A percentile compares a stretch with the other conserved stretches of the same genome.
Conservation (phyloP, 1,140 invertebrate genomes). For the Whitmania pigra region DNA sequence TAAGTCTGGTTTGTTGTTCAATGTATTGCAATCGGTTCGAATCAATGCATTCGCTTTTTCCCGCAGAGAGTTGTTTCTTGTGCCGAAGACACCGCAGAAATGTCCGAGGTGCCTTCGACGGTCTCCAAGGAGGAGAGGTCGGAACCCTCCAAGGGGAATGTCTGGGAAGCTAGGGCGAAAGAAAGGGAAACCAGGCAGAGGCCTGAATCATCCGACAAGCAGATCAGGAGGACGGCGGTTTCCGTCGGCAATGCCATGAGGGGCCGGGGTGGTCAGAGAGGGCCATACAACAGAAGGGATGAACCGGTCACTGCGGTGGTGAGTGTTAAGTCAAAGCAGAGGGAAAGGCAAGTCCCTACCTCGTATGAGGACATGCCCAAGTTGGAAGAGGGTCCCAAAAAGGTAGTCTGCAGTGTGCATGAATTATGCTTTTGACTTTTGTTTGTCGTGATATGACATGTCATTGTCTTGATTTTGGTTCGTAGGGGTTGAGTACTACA, state of each 20-base stretch:
- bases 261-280: not conserved
- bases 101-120: not conserved
- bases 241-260: not conserved
- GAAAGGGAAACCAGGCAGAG: conserved; percentile 7
- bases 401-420: too few species aligned
- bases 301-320: not conserved
- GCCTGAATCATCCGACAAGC: not conserved
- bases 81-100: not conserved
- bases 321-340: not conserved
- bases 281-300: not conserved
- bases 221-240: not conserved
- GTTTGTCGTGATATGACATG: too few species aligned
- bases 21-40: not conserved
- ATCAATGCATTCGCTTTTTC: too few species aligned
- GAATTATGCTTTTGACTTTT: too few species aligned
- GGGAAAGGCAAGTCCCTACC: conserved; percentile 28
- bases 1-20: not conserved
- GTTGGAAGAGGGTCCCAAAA: conserved; percentile 25
- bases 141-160: conserved; percentile 26
- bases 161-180: conserved; percentile 22
- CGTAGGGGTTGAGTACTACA: not conserved
- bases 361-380: conserved; percentile 36
- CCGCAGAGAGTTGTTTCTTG: not conserved
- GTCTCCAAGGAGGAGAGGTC: not conserved
- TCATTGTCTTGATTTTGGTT: not conserved